A percentile compares a stretch with the other conserved stretches of the same genome.
phyloP scores from a whole-genome alignment of 1,140 invertebrate species.

The Bombyx mori region DNA sequence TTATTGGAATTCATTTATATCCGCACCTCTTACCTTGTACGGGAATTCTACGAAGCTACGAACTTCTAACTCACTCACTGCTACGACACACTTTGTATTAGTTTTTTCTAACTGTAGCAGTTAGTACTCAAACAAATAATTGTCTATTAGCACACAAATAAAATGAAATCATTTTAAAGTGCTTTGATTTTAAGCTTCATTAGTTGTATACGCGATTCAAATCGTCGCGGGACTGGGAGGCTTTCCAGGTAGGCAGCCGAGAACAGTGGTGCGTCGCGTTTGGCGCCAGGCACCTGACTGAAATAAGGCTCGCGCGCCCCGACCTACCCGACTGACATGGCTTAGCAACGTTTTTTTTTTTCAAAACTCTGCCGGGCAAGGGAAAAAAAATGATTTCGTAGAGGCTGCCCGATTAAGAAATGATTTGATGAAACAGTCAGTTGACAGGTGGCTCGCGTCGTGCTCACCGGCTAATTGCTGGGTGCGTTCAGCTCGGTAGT shows the following conservation, averaged over 20 bases:
- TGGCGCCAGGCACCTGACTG: conserved; percentile 64
- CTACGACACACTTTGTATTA: conserved; percentile 21
- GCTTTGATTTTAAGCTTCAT: not conserved
- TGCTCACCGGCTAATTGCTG: conserved; percentile 54
- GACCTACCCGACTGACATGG: conserved; percentile 61
- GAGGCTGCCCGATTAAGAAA: conserved; percentile 65
- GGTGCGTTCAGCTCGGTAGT: conserved; percentile 40
- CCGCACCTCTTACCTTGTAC: conserved; percentile 30
- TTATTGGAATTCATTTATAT: not conserved
- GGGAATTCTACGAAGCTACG: conserved; percentile 26
- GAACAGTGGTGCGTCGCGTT: conserved; percentile 38
- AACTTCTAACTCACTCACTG: conserved; percentile 42
- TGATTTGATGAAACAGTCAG: conserved; percentile 66
- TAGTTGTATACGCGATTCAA: conserved; percentile 8
- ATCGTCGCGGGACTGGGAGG: conserved; percentile 27
- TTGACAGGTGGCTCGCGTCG: conserved; percentile 66
- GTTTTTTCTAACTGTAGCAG: conserved; percentile 2
- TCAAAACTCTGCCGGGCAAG: conserved; percentile 37
- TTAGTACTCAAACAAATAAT: conserved; percentile 2
- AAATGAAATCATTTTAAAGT: conserved; percentile 26
- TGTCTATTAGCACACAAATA: conserved; percentile 16
- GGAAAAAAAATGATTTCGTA: conserved; percentile 57
- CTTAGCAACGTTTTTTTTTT: conserved; percentile 54
- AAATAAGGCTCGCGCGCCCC: conserved; percentile 57
- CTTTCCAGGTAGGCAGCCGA: conserved; percentile 23